Evolutionary conservation across 2,797 vertebrate species (phyloP), one percentile per base, ranked within the genome.

Genomic region (Clarias platycephalus): DNA sequence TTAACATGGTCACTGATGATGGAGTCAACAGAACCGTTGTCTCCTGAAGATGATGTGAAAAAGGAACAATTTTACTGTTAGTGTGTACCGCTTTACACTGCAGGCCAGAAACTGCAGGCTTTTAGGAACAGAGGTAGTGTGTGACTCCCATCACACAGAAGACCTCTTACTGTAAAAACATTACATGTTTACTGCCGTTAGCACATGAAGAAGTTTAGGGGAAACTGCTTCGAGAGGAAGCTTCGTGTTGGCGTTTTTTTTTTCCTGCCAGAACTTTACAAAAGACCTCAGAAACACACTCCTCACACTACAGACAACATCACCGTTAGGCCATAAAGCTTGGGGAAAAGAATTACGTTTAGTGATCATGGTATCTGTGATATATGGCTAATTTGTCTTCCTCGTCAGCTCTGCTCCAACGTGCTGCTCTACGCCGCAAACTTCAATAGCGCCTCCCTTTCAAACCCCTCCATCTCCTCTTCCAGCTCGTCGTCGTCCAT

Each of bases 391-490:
- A 22, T 84, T 77, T 72, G n/a, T 24, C 44, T 2, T 71, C 28
- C 18, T n/a, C 37, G 22, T 77, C 22, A 64, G 28, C 4, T 9
- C 62, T 49, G 57, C 67, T 37, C 16, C 22, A 28, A 10, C n/a
- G 22, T 62, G 60, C 6, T 57, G 66, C 68, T 86, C 91, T 89
- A 95, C 31, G 88, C 87, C 0, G 93, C 90, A 85, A 95, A 95
- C 89, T 93, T 94, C 93, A 94, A 94, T 88, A 95, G 90, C 31
- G 92, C 94, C 84, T 95, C 94, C 16, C 92, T 90, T 72, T 95
- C 94, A 78, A 95, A 95, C 86, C 94, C 94, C 89, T 95, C 95
- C 95, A 95, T 95, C 90, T 92, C 92, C 90, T 94, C 92, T 89
- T 95, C 94, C 66, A 95, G 91, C n/a, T 90, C 89, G 67, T 94